Base-by-base conservation (phyloP, 2,797 vertebrate species). In the Echeneis naucrates region DNA sequence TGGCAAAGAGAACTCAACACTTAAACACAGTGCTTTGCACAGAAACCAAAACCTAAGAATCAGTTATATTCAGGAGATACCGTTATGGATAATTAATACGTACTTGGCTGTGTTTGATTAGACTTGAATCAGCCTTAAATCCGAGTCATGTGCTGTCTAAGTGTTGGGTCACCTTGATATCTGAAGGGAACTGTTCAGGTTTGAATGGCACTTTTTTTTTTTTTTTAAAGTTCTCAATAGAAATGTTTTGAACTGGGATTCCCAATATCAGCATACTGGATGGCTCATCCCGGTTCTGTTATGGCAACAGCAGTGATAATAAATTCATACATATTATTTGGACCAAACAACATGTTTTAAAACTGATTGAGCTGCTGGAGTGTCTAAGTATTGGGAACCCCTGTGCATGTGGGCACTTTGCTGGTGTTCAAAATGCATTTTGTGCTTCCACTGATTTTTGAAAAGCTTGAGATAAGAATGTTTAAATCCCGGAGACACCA, bases 401-500 rank as follows among this genome's bases (percentile, higher is more conserved):
- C 65, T 84, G 83, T 27, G 40, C 45, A 48, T 32, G 14, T 55
- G 61, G 67, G 50, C 71, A 79, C 69, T 75, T 50, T 75, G 85
- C 80, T 84, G 85, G 75, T 78, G 62, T 77, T 89, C 71, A 65
- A 64, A 83, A 73, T 81, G 88, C 82, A 80, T 88, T 68, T 72
- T 88, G 73, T 72, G 57, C 59, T 72, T 82, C 66, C 23, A 80
- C 48, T 52, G 63, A 67, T 69, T 44, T 44, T 67, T 23, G 2
- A 65, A 57, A n/a, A 51, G 37, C 77, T 74, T 87, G 73, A 87
- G 84, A 84, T 84, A 69, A 86, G 35, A 44, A 63, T 54, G 23
- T 26, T 37, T 33, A 45, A 64, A 53, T 57, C 24, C 19, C 35
- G 2, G 24, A 48, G 23, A 75, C 27, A 27, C n/a, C n/a, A n/a